phyloP scores from a whole-genome alignment of 2,113 vertebrate species.

The Dasyprocta punctata region DNA sequence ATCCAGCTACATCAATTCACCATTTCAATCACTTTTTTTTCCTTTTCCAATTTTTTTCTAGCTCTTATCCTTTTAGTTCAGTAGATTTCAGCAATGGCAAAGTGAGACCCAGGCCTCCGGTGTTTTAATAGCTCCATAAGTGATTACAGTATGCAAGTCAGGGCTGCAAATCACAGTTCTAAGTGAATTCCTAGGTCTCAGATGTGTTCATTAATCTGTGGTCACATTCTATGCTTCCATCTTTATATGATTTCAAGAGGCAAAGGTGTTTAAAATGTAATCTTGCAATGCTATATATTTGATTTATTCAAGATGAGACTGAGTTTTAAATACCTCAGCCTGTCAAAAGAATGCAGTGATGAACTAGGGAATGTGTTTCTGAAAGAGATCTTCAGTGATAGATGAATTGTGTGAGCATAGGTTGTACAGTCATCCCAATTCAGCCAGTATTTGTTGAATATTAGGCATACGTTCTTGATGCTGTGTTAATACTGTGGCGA shows the following conservation, averaged over 20 bases:
- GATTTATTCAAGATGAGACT: background rate
- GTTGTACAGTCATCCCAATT: background rate
- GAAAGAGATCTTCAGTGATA: background rate
- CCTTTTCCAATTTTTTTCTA: background rate
- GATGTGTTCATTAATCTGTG: background rate
- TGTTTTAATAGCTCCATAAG: conserved; percentile 15
- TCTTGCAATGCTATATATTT: background rate
- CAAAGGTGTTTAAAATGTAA: background rate
- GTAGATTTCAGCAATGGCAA: conserved; percentile 42
- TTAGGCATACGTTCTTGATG: background rate
- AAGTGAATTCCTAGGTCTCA: conserved; percentile 10
- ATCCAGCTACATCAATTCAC: background rate
- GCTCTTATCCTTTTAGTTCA: background rate
- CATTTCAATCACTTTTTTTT: background rate
- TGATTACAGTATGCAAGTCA: background rate
- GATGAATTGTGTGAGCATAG: background rate
- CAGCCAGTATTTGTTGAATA: background rate
- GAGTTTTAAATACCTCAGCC: background rate
- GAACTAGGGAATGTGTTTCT: background rate
- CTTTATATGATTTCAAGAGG: background rate
- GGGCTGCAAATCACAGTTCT: background rate
- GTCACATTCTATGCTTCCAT: background rate
- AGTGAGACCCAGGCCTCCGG: background rate
- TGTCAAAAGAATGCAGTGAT: background rate
- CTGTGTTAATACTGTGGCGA: background rate